Conservation (phyloP, 2,113 vertebrate genomes). For the Lipophrys pholis region DNA sequence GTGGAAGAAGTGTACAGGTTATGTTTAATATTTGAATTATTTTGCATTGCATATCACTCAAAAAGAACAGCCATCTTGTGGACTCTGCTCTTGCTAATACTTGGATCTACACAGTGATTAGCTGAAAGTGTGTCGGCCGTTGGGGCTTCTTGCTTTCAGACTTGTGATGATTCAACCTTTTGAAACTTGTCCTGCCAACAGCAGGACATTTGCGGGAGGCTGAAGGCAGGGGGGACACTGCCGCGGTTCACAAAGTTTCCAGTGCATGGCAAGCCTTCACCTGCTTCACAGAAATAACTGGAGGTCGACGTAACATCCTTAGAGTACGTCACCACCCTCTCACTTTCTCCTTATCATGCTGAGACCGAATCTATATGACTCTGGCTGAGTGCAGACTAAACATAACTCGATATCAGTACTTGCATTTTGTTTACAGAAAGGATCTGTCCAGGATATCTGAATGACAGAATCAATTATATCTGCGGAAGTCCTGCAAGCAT, state of each 20-base stretch:
- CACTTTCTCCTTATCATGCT: neutral
- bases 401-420: slow-evolving; percentile 7
- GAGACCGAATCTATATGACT: slow-evolving; percentile 11
- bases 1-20: neutral
- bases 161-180: slow-evolving; percentile 1
- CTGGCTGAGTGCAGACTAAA: slow-evolving; percentile 2
- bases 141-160: slow-evolving; percentile 22
- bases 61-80: neutral
- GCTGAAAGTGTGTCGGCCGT: slow-evolving; percentile 14
- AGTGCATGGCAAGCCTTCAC: slow-evolving; percentile 13
- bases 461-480: slow-evolving; percentile 6
- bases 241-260: neutral
- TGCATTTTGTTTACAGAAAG: slow-evolving; percentile 17
- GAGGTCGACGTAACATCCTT: neutral
- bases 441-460: neutral
- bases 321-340: neutral
- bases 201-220: slow-evolving; percentile 17
- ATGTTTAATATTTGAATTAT: neutral
- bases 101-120: slow-evolving; percentile 12
- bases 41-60: neutral
- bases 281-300: slow-evolving; percentile 23
- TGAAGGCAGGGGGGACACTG: slow-evolving; percentile 13
- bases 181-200: slow-evolving; percentile 12
- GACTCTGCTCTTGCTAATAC: neutral
- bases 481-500: neutral